Conservation (phyloP, 1,140 invertebrate species). For the Sitobion miscanthi region DNA sequence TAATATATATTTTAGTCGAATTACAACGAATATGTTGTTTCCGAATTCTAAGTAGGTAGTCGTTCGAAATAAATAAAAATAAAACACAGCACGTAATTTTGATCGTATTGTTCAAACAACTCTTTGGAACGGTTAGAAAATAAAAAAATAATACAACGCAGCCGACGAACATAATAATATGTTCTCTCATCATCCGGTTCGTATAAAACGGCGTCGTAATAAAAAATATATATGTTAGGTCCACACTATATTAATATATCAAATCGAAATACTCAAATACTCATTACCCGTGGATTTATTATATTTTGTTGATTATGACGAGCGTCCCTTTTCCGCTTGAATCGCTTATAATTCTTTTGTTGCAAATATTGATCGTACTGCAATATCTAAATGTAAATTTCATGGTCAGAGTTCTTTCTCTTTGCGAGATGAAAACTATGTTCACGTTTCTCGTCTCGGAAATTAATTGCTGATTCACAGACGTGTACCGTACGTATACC, state of each 20-base stretch:
- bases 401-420: neutral
- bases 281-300: neutral
- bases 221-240: neutral
- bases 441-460: neutral
- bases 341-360: neutral
- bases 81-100: no score
- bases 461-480: slow-evolving; percentile 2
- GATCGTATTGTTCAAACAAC: neutral
- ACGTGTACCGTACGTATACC: neutral
- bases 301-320: neutral
- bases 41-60: no score
- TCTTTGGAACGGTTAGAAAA: neutral
- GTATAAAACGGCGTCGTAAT: neutral
- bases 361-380: neutral
- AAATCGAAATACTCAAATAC: neutral
- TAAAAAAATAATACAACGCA: neutral
- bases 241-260: neutral
- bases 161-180: neutral
- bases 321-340: neutral
- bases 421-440: neutral
- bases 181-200: neutral
- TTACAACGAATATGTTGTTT: no score
- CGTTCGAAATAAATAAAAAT: no score
- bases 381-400: neutral
- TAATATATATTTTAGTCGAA: no score